Evolutionary conservation across 2,888 invertebrate genomes (phyloP).

Genomic region (Colostygia pectinataria): DNA sequence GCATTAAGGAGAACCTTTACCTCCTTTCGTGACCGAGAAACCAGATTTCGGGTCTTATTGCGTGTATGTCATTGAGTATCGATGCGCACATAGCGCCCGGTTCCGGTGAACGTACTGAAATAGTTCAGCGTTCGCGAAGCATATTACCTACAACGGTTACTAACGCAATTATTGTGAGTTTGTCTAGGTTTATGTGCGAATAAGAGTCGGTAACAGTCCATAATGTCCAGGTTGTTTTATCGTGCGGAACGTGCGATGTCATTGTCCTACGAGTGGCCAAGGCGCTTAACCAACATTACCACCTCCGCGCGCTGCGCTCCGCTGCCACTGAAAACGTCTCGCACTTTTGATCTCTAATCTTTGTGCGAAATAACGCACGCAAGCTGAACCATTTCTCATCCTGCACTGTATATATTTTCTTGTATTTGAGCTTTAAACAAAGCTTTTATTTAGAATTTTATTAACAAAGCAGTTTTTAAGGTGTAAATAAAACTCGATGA

Average conservation of each 20-base stretch:
- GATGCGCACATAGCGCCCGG: constrained; percentile 29
- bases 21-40: constrained; percentile 59
- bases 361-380: constrained; percentile 12
- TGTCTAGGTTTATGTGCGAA: constrained; percentile 58
- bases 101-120: constrained; percentile 41
- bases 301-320: constrained; percentile 39
- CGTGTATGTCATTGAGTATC: constrained; percentile 37
- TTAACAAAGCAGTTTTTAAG: too few relatives aligned
- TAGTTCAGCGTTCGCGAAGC: constrained; percentile 55
- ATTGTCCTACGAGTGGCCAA: constrained; percentile 72
- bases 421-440: too few relatives aligned
- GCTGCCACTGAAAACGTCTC: constrained; percentile 40
- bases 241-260: constrained; percentile 80
- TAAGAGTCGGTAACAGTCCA: constrained; percentile 62
- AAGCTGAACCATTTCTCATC: neutral
- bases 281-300: constrained; percentile 47
- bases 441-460: neutral
- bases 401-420: too few relatives aligned
- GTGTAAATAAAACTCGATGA: too few relatives aligned
- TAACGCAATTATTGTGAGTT: constrained; percentile 58
- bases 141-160: constrained; percentile 53
- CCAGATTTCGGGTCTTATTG: constrained; percentile 41
- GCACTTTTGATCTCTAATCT: constrained; percentile 31
- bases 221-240: constrained; percentile 77
- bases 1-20: constrained; percentile 50